Percentiles rank a stretch among this genome's conserved stretches.
These are phyloP conservation scores for Cryptoblepharus egeriae DNA, from an alignment of 2,797 vertebrate genomes.

Conservation along the genomic window DNA sequence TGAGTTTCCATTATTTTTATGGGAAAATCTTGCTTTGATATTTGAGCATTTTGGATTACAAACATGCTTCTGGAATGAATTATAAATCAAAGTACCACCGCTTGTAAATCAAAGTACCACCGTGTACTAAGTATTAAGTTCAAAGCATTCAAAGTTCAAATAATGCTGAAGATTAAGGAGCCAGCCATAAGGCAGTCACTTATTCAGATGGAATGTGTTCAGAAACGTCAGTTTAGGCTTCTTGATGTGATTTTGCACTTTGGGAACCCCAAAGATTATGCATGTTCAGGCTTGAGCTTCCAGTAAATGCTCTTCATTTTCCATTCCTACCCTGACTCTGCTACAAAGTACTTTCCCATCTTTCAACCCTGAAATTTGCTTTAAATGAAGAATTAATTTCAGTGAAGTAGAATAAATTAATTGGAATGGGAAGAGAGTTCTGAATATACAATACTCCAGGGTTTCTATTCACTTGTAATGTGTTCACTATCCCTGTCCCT, in stretches of 20 bases:
- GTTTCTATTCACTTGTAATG: constrained; percentile 31
- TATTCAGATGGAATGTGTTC: not conserved
- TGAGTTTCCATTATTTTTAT: too few relatives aligned
- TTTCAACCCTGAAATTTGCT: constrained; percentile 18
- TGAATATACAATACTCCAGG: not conserved
- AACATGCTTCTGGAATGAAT: too few relatives aligned
- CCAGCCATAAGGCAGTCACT: not conserved
- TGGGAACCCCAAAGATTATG: not conserved
- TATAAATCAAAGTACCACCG: too few relatives aligned
- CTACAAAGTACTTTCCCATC: not conserved
- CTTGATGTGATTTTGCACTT: not conserved
- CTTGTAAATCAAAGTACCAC: too few relatives aligned
- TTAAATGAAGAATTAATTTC: constrained; percentile 48
- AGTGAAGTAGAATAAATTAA: constrained; percentile 26
- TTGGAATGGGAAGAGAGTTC: constrained; percentile 24
- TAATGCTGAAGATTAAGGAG: not conserved
- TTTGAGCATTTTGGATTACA: too few relatives aligned
- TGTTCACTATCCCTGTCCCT: not conserved
- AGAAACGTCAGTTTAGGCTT: constrained; percentile 12
- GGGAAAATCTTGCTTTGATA: too few relatives aligned
- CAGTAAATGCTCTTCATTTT: not conserved
- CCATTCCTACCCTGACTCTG: not conserved
- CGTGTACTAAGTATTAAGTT: too few relatives aligned
- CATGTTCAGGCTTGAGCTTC: not conserved
- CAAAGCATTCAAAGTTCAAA: too few relatives aligned